These are phyloP conservation scores for Ptychobarbus kaznakovi DNA, from an alignment of 2,797 vertebrate species.

Conservation along the genomic window DNA sequence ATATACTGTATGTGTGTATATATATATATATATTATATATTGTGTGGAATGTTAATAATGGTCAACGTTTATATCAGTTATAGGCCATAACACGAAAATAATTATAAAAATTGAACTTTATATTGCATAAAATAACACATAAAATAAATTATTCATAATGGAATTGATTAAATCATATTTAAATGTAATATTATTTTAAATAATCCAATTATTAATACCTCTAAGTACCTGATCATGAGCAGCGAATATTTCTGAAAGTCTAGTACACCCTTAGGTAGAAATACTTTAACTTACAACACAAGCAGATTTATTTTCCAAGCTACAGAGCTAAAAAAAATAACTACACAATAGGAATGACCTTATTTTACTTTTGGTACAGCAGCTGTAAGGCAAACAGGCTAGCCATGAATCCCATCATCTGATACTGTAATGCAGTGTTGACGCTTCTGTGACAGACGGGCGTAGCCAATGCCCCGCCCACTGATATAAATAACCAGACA, in stretches of 20 bases:
- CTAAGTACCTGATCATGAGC: background rate
- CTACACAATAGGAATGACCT: background rate
- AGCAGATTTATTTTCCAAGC: background rate
- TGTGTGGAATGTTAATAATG: background rate
- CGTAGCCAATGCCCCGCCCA: conserved; percentile 11
- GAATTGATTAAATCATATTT: background rate
- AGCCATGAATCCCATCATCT: background rate
- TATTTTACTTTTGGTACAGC: background rate
- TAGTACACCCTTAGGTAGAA: background rate
- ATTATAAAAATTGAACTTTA: background rate
- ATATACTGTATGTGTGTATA: no score
- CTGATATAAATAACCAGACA: background rate
- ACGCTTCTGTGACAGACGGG: background rate
- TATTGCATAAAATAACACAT: background rate
- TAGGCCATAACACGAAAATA: background rate
- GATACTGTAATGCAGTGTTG: background rate
- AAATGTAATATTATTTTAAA: background rate
- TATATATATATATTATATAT: no score
- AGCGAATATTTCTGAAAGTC: background rate
- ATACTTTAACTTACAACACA: background rate
- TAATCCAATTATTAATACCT: no score
- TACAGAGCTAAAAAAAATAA: background rate
- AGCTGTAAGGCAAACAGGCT: background rate
- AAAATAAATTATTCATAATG: no score
- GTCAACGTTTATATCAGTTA: background rate